Evolutionary conservation across 64 coral and sea anemone genomes (phyloP), one percentile per base, ranked within the genome.

Genomic region (Pachyseris speciosa): DNA sequence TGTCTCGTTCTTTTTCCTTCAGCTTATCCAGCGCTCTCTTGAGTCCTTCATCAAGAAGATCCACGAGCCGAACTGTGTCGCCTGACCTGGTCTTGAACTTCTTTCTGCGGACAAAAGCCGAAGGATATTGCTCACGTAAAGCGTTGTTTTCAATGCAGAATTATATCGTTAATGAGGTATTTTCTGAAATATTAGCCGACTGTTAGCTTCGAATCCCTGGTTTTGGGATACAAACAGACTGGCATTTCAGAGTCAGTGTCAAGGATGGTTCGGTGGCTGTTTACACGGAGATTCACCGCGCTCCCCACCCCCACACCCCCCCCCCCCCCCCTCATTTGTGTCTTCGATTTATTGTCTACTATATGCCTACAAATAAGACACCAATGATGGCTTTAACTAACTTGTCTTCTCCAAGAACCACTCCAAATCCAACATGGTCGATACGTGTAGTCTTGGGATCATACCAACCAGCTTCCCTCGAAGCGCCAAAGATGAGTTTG

Each of bases 71-170:
- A 70, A 99, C 63, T 38, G 96, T 99, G 32, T 99, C 96, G 19
- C 96, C 96, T 7, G 96, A 95, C 53, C 96, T 90, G 12, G 96
- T 99, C 86, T 99, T 99, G 80, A 99, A 99, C 65, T 99, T 99
- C 58, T 99, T 99, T 87, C 96, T 99, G 39, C 29, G 5, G 24
- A 47, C 12, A 69, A 49, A 69, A 86, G 38, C 9, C 15, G 13
- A 32, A 27, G 37, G 10, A 70, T 3, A 19, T 11, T 45, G 43
- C 11, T 45, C 4, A 4, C 11, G 43, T 45, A 6, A 45, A 4
- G 4, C 43, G 43, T n/a, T n/a, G n/a, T n/a, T n/a, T n/a, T n/a
- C n/a, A n/a, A n/a, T n/a, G n/a, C n/a, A n/a, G n/a, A n/a, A n/a
- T n/a, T n/a, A n/a, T n/a, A n/a, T n/a, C n/a, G n/a, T n/a, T n/a